Percentiles rank a stretch among this genome's conserved stretches.
Conservation (phyloP, 2,797 vertebrate species). For the Harpagifer antarcticus region DNA sequence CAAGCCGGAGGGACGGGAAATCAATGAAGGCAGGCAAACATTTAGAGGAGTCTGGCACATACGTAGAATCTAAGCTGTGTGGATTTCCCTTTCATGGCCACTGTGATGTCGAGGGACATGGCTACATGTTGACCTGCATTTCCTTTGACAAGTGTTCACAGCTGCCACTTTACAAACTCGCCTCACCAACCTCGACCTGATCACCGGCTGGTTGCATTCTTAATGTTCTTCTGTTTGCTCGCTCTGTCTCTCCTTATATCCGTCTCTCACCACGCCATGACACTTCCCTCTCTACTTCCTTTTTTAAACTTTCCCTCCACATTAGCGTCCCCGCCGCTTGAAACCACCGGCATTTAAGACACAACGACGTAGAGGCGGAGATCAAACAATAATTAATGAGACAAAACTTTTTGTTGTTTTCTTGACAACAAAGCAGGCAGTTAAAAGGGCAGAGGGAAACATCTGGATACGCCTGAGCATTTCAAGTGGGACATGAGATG, state of each 20-base stretch:
- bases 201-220: slow-evolving; percentile 56
- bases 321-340: slow-evolving; percentile 13
- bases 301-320: slow-evolving; percentile 8
- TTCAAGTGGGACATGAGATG: slow-evolving; percentile 72
- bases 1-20: slow-evolving; percentile 51
- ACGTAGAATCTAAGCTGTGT: slow-evolving; percentile 43
- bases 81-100: slow-evolving; percentile 43
- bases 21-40: slow-evolving; percentile 57
- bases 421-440: slow-evolving; percentile 63
- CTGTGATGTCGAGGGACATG: slow-evolving; percentile 46
- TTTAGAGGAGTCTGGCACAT: slow-evolving; percentile 52
- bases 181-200: slow-evolving; percentile 47
- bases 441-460: slow-evolving; percentile 67
- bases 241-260: slow-evolving; percentile 31
- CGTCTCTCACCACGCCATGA: slow-evolving; percentile 26
- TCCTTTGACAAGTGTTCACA: slow-evolving; percentile 64
- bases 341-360: slow-evolving; percentile 52
- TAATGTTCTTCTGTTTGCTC: slow-evolving; percentile 30
- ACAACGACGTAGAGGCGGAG: slow-evolving; percentile 44
- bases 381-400: slow-evolving; percentile 75
- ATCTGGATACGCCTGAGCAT: slow-evolving; percentile 71
- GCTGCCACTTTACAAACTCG: slow-evolving; percentile 69
- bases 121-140: slow-evolving; percentile 68
- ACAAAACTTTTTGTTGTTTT: slow-evolving; percentile 71
- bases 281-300: slow-evolving; percentile 7